Evolutionary conservation across 2,113 vertebrate species (phyloP).

Genomic region (Etheostoma spectabile): DNA sequence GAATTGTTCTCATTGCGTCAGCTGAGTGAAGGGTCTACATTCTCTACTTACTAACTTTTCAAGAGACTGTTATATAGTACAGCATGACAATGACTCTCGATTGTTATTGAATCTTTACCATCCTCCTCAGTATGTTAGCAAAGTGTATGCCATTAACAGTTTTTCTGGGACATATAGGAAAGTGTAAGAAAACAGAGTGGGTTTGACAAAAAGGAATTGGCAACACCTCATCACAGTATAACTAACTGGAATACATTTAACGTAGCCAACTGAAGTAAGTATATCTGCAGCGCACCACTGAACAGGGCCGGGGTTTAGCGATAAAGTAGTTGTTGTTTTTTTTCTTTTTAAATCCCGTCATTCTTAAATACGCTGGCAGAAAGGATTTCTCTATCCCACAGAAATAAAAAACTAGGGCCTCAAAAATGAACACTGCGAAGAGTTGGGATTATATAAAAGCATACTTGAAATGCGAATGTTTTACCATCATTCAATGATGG

Average conservation of each 20-base stretch:
- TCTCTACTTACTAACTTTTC: background rate
- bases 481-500: conserved; percentile 16
- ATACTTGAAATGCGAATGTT: conserved; percentile 36
- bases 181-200: background rate
- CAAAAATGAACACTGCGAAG: conserved; percentile 2
- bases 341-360: conserved; percentile 19
- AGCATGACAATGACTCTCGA: background rate
- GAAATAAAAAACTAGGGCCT: background rate
- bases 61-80: background rate
- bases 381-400: background rate
- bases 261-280: background rate
- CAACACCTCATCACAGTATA: background rate
- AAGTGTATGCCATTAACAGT: background rate
- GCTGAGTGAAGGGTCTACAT: background rate
- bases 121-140: background rate
- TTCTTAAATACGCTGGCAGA: background rate
- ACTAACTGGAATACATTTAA: background rate
- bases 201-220: background rate
- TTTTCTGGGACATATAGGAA: conserved; percentile 9
- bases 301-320: background rate
- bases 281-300: background rate
- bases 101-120: conserved; percentile 5
- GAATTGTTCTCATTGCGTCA: background rate
- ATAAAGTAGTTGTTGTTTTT: background rate
- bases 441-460: conserved; percentile 1